phyloP scores from a whole-genome alignment of 2,113 vertebrate genomes.

The Erythrocercus mccallii region DNA sequence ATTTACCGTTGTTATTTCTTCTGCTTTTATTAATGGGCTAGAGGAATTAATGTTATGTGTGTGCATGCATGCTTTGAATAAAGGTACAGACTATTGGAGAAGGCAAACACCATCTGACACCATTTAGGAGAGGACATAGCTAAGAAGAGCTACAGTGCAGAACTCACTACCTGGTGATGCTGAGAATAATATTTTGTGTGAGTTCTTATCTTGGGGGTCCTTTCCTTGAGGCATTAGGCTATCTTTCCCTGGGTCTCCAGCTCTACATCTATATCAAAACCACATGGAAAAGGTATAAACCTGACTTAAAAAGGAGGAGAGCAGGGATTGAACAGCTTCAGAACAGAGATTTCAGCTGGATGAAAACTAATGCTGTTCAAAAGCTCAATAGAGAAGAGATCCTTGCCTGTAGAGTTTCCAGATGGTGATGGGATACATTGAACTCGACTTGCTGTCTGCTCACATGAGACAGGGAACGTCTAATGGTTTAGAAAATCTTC shows the following conservation, averaged over 20 bases:
- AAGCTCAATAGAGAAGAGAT: not conserved
- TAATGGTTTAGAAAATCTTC: not conserved
- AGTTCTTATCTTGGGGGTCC: conserved; percentile 19
- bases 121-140: conserved; percentile 1
- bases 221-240: conserved; percentile 1
- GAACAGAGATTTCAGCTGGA: conserved; percentile 46
- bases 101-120: conserved; percentile 30
- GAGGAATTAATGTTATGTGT: conserved; percentile 6
- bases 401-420: conserved; percentile 33
- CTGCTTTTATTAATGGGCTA: conserved; percentile 10
- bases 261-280: not conserved
- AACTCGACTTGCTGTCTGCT: not conserved
- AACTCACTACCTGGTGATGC: not conserved
- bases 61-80: not conserved
- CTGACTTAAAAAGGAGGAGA: not conserved
- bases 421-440: not conserved
- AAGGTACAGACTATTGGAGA: not conserved
- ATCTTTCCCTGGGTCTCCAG: not conserved
- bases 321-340: conserved; percentile 15
- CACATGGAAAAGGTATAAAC: conserved; percentile 38
- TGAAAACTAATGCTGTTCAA: conserved; percentile 32
- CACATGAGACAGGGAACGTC: not conserved
- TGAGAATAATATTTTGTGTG: conserved; percentile 6
- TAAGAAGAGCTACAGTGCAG: not conserved
- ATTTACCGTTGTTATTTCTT: conserved; percentile 6